phyloP scores from a whole-genome alignment of 1,140 invertebrate species.

The Apis florea region DNA sequence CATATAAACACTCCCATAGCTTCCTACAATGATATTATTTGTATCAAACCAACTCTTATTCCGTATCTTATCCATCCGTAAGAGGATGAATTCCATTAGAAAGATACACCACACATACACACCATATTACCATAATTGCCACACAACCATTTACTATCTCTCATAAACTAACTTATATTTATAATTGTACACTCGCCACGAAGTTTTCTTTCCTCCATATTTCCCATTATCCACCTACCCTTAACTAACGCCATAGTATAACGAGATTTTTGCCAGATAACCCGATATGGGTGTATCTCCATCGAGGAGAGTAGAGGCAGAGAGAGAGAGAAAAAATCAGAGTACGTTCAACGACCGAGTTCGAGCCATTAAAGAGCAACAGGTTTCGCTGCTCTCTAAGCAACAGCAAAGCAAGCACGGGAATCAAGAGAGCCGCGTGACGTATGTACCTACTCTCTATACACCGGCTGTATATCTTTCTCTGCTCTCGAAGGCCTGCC shows the following conservation, averaged over 20 bases:
- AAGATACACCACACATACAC: too few species aligned
- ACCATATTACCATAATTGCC: too few species aligned
- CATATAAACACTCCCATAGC: too few species aligned
- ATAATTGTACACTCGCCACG: too few species aligned
- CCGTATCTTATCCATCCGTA: too few species aligned
- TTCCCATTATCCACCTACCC: too few species aligned
- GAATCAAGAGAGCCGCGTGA: conserved; percentile 55
- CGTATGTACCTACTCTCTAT: conserved; percentile 45
- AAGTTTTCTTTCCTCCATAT: too few species aligned
- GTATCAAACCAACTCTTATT: too few species aligned
- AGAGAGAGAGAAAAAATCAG: conserved; percentile 40
- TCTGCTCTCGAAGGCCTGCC: conserved; percentile 43
- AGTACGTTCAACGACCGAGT: conserved; percentile 54
- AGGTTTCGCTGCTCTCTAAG: conserved; percentile 57
- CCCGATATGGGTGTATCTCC: conserved; percentile 16
- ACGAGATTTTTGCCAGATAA: not conserved
- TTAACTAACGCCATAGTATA: not conserved
- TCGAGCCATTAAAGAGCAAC: conserved; percentile 62
- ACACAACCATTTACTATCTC: too few species aligned
- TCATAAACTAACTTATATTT: too few species aligned
- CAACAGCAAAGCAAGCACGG: not conserved
- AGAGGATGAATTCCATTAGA: too few species aligned
- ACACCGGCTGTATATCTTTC: conserved; percentile 31
- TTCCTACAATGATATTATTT: too few species aligned
- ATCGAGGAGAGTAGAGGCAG: not conserved